These are phyloP conservation scores for Leucoptera coffeella DNA, from an alignment of 2,888 invertebrate species.

Conservation along the genomic window DNA sequence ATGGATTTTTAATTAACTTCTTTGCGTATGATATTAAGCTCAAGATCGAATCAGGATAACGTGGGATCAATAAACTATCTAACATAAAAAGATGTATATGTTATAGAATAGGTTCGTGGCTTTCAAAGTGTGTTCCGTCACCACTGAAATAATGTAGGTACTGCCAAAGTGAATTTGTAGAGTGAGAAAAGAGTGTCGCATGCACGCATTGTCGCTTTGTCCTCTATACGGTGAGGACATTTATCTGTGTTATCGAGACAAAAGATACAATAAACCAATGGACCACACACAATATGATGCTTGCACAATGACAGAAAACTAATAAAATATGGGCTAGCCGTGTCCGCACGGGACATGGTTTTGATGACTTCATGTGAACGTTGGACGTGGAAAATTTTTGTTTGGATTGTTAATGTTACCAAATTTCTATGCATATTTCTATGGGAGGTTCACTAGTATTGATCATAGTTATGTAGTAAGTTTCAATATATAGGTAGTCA, in stretches of 20 bases:
- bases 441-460: too few species aligned
- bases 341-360: too few species aligned
- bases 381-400: too few species aligned
- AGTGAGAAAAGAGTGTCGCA: slow-evolving; percentile 37
- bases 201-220: slow-evolving; percentile 39
- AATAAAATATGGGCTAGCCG: slow-evolving; percentile 38
- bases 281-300: slow-evolving; percentile 49
- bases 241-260: slow-evolving; percentile 51
- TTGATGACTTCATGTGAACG: too few species aligned
- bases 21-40: slow-evolving; percentile 15
- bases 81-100: too few species aligned
- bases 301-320: slow-evolving; percentile 34
- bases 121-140: too few species aligned
- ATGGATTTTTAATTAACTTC: slow-evolving; percentile 40
- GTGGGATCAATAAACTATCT: slow-evolving; percentile 1
- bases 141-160: slow-evolving; percentile 14
- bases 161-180: slow-evolving; percentile 34
- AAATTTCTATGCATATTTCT: too few species aligned
- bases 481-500: too few species aligned
- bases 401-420: too few species aligned
- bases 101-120: too few species aligned
- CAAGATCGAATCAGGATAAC: too few species aligned
- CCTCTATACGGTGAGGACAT: slow-evolving; percentile 41
- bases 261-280: slow-evolving; percentile 45
- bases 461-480: too few species aligned